Evolutionary conservation across 2,797 vertebrate genomes (phyloP), one percentile per base, ranked within the genome.

Genomic region (Cuniculus paca): DNA sequence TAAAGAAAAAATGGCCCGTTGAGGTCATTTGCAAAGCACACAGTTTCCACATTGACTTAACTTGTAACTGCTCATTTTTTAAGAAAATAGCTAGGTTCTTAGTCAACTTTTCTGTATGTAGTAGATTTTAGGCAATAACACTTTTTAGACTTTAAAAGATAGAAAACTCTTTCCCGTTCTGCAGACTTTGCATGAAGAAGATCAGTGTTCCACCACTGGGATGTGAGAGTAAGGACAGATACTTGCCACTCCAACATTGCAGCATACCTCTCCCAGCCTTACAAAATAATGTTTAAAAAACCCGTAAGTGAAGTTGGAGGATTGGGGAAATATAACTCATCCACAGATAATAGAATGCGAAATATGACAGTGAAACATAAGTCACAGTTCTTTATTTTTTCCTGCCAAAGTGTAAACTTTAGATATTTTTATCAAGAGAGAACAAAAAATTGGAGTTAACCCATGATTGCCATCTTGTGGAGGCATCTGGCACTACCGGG

Each of bases 381-480:
- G 97, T 95, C 94, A 97, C 2, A 0, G 86, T 82, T 95, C 36
- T 89, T 97, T 94, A 92, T 92, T 96, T 97, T 95, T 94, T 96
- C 90, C 88, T 95, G 88, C 86, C 96, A 81, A 95, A 89, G 82
- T 91, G 54, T 96, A 93, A 96, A 97, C 95, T 93, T 89, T 24
- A 94, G 94, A 93, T 95, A 92, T 77, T 96, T 96, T 96, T 94
- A 91, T 92, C 86, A 91, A 90, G 31, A 88, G 63, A 80, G 90
- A 88, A 87, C 14, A 96, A 84, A 97, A 97, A 93, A 63, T 54
- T 75, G 84, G 84, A 91, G 58, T 90, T 77, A 93, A 96, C 96
- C 84, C 88, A 36, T 24, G 93, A 97, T 34, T 97, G 97, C 97
- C 97, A 97, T 96, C 97, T 97, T 95, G 97, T 97, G 97, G 97